Evolutionary conservation across 2,113 vertebrate species (phyloP), one percentile per base, ranked within the genome.

Genomic region (Pagrus major): DNA sequence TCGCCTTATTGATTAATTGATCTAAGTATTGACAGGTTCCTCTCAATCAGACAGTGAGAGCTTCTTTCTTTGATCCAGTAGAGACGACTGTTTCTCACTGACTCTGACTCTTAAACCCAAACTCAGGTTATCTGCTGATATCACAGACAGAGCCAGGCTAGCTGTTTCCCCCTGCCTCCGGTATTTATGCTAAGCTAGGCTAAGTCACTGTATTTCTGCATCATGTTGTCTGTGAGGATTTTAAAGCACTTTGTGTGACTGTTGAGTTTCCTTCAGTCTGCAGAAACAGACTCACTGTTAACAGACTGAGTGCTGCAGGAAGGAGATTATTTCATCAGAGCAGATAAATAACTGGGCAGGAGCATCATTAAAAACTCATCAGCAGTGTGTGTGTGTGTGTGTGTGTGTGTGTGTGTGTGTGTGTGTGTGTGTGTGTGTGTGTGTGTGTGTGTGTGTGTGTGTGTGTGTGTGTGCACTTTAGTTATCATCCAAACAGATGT

Each of bases 281-380:
- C 46, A 70, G 55, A 76, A 68, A 54, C 44, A 12, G 47, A 51
- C 35, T 70, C 18, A 29, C 15, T 63, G 82, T 85, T 27, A 85
- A 61, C 78, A 63, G 75, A 44, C 14, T 2, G 31, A 69, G 61
- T 49, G 71, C 84, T 82, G 84, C 81, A 79, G 81, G 75, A 78
- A 60, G 74, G 29, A 80, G 75, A 85, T 89, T 80, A 85, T 89
- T 83, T 69, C 73, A 88, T 90, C 77, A 79, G 72, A 47, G 49
- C 68, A 77, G 86, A 86, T 86, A 75, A 84, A 90, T 84, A 84
- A 82, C 70, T 69, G 79, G 69, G 70, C 80, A 83, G 73, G 63
- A 84, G 78, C 86, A 61, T 84, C 86, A 80, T 90, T 88, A 90
- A 86, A 88, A 80, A 71, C 68, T 76, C 86, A 86, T 90, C 83